phyloP scores from a whole-genome alignment of 2,797 vertebrate species.

The Tragelaphus oryx region DNA sequence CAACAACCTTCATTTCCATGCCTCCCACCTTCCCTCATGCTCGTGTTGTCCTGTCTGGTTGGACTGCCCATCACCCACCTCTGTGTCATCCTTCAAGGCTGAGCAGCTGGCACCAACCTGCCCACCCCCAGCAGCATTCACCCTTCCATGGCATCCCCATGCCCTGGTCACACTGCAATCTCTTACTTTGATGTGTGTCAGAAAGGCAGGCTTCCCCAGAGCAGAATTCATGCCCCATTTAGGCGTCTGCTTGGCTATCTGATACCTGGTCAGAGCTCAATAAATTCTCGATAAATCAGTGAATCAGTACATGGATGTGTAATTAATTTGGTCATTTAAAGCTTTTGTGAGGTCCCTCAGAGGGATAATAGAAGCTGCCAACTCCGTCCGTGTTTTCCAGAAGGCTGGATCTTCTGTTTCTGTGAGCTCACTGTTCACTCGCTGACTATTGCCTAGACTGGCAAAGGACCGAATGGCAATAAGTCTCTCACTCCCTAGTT shows the following conservation, averaged over 20 bases:
- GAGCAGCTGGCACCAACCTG: background rate
- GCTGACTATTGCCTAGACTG: background rate
- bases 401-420: background rate
- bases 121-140: background rate
- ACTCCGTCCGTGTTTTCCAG: background rate
- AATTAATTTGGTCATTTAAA: conserved; percentile 6
- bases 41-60: background rate
- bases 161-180: background rate
- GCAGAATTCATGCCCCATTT: background rate
- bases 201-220: background rate
- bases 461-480: background rate
- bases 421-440: background rate
- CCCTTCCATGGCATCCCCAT: too few relatives aligned
- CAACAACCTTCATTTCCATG: fast-evolving
- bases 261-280: background rate
- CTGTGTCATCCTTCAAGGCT: background rate
- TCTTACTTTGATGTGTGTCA: background rate
- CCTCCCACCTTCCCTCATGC: fast-evolving
- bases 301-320: background rate
- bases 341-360: background rate
- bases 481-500: background rate
- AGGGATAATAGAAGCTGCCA: background rate
- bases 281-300: background rate
- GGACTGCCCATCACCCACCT: background rate
- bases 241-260: background rate